phyloP scores from a whole-genome alignment of 2,113 vertebrate species.

The Balaenoptera acutorostrata region DNA sequence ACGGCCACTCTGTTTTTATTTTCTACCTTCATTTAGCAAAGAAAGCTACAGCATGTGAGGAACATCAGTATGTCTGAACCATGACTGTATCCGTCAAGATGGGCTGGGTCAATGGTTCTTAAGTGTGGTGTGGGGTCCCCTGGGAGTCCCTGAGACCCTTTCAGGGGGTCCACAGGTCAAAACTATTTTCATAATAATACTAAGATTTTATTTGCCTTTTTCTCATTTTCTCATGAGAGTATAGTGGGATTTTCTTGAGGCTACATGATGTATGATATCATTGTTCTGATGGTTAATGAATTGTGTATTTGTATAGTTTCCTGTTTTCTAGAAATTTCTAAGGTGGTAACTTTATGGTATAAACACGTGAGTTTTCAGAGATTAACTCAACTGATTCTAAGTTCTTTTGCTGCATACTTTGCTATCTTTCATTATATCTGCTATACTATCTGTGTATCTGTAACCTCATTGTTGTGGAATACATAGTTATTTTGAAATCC shows the following conservation, averaged over 20 bases:
- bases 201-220: background rate
- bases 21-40: background rate
- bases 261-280: background rate
- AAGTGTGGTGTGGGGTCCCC: background rate
- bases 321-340: background rate
- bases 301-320: background rate
- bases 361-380: background rate
- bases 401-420: background rate
- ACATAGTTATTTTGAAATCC: background rate
- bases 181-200: background rate
- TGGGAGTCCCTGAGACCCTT: background rate
- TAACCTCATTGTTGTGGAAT: background rate
- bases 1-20: background rate
- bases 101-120: background rate
- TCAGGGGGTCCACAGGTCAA: background rate
- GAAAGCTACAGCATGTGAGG: background rate
- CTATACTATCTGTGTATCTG: background rate
- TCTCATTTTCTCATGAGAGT: background rate
- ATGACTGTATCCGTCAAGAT: rapidly evolving
- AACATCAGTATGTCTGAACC: too few relatives aligned
- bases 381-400: background rate
- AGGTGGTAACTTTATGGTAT: background rate
- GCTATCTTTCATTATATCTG: background rate
- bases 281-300: background rate
- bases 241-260: background rate